Base-by-base conservation (phyloP, 2,797 vertebrate species). In the Myotis planiceps region DNA sequence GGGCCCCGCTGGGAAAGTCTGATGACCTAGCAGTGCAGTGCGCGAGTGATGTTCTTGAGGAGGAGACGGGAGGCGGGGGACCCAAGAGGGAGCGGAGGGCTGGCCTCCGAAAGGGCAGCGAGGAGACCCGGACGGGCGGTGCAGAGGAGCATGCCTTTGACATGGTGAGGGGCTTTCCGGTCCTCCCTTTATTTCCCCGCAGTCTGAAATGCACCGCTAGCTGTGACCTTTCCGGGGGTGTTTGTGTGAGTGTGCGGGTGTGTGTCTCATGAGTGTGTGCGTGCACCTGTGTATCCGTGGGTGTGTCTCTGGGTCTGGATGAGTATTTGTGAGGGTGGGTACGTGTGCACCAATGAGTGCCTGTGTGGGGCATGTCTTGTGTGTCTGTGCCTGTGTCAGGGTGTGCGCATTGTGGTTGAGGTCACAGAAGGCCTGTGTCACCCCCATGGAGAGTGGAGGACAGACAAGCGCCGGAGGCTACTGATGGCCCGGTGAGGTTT, bases 121-220 rank as follows among this genome's bases (percentile, higher is more conserved):
- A 8, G 23, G 45, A 45, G 42, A 32, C 6, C 9, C 2, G 7
- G 21, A 14, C 4, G 34, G 9, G 19, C 34, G 45, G 1, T 3
- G 42, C 7, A n/a, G 19, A n/a, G 23, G 51, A 19, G 63, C 3
- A 6, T 47, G 25, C 21, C 3, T 27, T 66, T 18, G 69, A 9
- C 1, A 0, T 4, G 2, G 4, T 0, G 9, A 34, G 29, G 51
- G n/a, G 7, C 23, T 42, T 16, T 21, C 80, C 1, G n/a, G 23
- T 16, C 66, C n/a, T 49, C 65, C n/a, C 34, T n/a, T 29, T 13
- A 32, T 32, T 63, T 86, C 51, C 21, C 6, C 4, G 34, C 4
- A 5, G 13, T n/a, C 4, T 58, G 90, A 78, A 45, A 55, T 3
- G 9, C 4, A 0, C 37, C 10, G 2, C 49, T 10, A 86, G 93